These are phyloP conservation scores for Rhegmatorhina hoffmannsi DNA, from an alignment of 2,113 vertebrate genomes.

Conservation along the genomic window DNA sequence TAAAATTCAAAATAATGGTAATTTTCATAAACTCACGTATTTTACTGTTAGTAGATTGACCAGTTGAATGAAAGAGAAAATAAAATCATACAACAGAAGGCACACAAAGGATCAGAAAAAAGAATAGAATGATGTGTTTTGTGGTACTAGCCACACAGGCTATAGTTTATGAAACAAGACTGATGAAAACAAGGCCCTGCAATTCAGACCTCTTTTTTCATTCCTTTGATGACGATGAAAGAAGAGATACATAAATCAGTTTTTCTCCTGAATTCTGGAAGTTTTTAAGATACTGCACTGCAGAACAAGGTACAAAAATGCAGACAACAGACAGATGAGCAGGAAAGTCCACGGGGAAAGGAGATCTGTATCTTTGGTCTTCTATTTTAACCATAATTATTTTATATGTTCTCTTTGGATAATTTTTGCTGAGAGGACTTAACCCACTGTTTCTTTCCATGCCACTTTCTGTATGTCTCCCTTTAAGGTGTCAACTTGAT, in stretches of 20 bases:
- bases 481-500: neutral
- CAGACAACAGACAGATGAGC: neutral
- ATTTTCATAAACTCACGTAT: conserved; percentile 32
- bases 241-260: neutral
- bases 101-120: neutral
- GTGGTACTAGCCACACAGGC: neutral
- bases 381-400: neutral
- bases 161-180: neutral
- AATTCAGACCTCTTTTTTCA: neutral
- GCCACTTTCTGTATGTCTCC: neutral
- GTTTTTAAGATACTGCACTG: neutral
- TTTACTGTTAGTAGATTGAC: neutral
- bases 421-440: neutral
- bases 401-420: neutral
- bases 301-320: neutral
- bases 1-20: conserved; percentile 20
- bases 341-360: neutral
- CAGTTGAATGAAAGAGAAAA: neutral
- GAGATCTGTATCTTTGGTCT: neutral
- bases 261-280: neutral
- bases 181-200: neutral
- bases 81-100: neutral
- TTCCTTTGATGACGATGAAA: neutral
- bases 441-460: neutral
- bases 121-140: neutral